These are phyloP conservation scores for Strigamia maritima DNA, from an alignment of 2,888 invertebrate genomes.

Conservation along the genomic window DNA sequence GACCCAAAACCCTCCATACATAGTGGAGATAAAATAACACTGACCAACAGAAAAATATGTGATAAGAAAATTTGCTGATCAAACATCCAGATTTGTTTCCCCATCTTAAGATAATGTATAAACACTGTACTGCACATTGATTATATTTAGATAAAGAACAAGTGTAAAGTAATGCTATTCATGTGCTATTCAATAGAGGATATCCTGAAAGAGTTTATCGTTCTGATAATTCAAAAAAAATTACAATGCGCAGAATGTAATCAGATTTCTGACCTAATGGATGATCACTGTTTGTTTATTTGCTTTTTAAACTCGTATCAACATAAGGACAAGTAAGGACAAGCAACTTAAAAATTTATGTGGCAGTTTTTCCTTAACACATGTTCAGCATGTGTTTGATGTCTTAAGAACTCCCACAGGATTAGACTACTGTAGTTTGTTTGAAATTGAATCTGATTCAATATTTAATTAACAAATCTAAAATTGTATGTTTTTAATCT, in stretches of 20 bases:
- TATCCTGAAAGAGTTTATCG: too few relatives aligned
- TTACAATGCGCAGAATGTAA: not conserved
- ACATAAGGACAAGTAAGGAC: constrained; percentile 6
- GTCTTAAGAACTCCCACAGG: not conserved
- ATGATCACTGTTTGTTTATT: not conserved
- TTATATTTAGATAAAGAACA: not conserved
- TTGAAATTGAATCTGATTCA: not conserved
- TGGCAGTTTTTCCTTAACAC: not conserved
- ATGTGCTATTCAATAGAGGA: too few relatives aligned
- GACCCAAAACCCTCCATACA: not conserved
- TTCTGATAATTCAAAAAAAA: not conserved
- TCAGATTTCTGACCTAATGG: not conserved
- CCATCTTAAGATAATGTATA: not conserved
- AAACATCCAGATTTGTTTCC: not conserved
- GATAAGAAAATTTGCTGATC: constrained; percentile 7
- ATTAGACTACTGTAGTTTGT: not conserved
- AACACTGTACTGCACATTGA: not conserved
- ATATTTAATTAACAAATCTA: not conserved
- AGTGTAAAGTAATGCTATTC: too few relatives aligned
- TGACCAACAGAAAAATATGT: not conserved
- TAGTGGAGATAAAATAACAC: constrained; percentile 1
- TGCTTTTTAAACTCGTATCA: not conserved
- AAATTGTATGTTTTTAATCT: too few relatives aligned
- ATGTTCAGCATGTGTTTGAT: not conserved
- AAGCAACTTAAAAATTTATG: constrained; percentile 1